Percentiles rank a stretch among this genome's conserved stretches.
These are phyloP conservation scores for Cryptotermes secundus DNA, from an alignment of 1,140 invertebrate genomes.

Conservation along the genomic window DNA sequence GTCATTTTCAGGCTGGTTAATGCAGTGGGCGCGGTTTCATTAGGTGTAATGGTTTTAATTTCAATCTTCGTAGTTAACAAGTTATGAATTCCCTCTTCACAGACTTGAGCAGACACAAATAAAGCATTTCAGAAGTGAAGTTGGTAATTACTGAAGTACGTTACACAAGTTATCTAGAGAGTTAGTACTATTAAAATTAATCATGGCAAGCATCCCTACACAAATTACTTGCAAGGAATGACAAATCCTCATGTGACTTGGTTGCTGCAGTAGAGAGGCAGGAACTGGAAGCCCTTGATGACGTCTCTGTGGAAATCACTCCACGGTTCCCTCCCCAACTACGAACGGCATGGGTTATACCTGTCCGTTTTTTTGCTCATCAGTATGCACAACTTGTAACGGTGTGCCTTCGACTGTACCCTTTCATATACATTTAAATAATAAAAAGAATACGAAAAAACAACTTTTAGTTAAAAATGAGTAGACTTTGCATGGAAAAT, in stretches of 20 bases:
- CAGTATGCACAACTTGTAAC: not conserved
- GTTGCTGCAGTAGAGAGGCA: not conserved
- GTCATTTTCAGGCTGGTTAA: too few relatives aligned
- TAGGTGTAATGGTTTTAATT: too few relatives aligned
- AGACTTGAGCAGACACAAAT: not conserved
- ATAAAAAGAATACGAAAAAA: not conserved
- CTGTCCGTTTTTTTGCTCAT: not conserved
- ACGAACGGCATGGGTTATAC: not conserved
- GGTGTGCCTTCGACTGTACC: not conserved
- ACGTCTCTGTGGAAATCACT: conserved; percentile 1
- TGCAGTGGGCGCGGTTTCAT: too few relatives aligned
- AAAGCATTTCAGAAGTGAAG: not conserved
- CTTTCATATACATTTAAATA: not conserved
- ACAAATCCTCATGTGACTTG: not conserved
- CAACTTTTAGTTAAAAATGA: not conserved
- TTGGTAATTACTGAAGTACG: not conserved
- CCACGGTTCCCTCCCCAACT: too few relatives aligned
- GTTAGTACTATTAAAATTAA: not conserved
- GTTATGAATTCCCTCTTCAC: not conserved
- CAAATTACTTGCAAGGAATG: not conserved
- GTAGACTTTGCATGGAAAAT: not conserved
- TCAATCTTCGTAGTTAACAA: not conserved
- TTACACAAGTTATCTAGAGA: not conserved
- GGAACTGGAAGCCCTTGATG: not conserved
- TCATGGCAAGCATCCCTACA: not conserved